Percentiles rank a stretch among this genome's conserved stretches.
Conservation (phyloP, 2,888 invertebrate genomes). For the Perizoma affinitatum region DNA sequence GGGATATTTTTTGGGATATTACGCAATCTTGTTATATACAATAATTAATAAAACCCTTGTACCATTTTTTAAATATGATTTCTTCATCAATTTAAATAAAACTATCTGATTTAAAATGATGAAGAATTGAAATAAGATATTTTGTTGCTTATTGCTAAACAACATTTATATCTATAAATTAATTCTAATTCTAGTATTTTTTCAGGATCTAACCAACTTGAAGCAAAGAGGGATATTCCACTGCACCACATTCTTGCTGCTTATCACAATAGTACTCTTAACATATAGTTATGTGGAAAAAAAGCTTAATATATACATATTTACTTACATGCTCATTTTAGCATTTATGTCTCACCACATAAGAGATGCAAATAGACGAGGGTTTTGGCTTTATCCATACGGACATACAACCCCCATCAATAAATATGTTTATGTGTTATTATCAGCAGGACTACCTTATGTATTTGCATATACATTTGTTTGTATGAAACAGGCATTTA, state of each 20-base stretch:
- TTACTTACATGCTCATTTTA: conserved; percentile 61
- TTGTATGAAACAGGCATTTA: conserved; percentile 44
- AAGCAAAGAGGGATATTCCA: conserved; percentile 69
- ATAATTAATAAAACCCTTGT: too few relatives aligned
- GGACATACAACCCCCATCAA: conserved; percentile 62
- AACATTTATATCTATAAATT: too few relatives aligned
- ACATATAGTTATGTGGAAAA: conserved; percentile 54
- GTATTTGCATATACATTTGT: conserved; percentile 51
- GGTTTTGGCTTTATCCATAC: conserved; percentile 69
- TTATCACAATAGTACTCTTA: conserved; percentile 47
- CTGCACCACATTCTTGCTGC: conserved; percentile 64
- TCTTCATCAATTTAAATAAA: too few relatives aligned
- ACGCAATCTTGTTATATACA: too few relatives aligned
- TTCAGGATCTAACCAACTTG: conserved; percentile 63
- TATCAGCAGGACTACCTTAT: conserved; percentile 56
- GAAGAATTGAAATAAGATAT: too few relatives aligned
- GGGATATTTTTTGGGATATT: too few relatives aligned
- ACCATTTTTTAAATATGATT: too few relatives aligned
- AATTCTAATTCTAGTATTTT: conserved; percentile 33
- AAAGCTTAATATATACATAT: conserved; percentile 55
- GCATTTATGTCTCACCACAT: conserved; percentile 69
- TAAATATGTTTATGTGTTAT: conserved; percentile 55
- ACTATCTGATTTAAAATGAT: too few relatives aligned
- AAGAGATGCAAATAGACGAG: conserved; percentile 66
- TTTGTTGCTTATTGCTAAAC: too few relatives aligned